These are phyloP conservation scores for Phaethon lepturus DNA, from an alignment of 2,113 vertebrate species.

Conservation along the genomic window DNA sequence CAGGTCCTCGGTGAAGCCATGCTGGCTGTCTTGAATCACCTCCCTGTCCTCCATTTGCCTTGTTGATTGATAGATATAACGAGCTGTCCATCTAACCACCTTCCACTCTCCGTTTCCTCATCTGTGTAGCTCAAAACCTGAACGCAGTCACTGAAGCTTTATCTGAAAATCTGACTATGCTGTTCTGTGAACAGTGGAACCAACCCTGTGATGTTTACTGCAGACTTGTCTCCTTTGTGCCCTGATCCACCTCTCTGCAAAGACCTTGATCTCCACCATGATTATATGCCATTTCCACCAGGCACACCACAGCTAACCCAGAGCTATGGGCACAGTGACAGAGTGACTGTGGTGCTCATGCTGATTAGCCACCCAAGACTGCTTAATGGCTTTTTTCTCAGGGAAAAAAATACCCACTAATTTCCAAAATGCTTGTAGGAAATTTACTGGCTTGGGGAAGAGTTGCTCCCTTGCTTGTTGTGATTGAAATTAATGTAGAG, in stretches of 20 bases:
- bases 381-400: background rate
- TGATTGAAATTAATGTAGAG: background rate
- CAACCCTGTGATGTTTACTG: background rate
- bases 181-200: background rate
- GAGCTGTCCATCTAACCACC: background rate
- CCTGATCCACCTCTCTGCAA: background rate
- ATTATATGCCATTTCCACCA: background rate
- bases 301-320: background rate
- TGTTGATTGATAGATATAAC: background rate
- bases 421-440: background rate
- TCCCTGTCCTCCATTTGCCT: too few relatives aligned
- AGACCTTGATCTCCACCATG: background rate
- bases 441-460: background rate
- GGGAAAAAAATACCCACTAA: background rate
- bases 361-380: background rate
- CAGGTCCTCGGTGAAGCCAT: too few relatives aligned
- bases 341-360: background rate
- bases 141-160: background rate
- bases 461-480: background rate
- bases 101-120: background rate
- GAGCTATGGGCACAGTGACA: background rate
- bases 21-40: too few relatives aligned
- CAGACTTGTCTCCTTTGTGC: background rate
- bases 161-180: background rate
- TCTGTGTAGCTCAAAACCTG: background rate